Conservation (phyloP, 2,797 vertebrate species). For the Leuciscus waleckii region DNA sequence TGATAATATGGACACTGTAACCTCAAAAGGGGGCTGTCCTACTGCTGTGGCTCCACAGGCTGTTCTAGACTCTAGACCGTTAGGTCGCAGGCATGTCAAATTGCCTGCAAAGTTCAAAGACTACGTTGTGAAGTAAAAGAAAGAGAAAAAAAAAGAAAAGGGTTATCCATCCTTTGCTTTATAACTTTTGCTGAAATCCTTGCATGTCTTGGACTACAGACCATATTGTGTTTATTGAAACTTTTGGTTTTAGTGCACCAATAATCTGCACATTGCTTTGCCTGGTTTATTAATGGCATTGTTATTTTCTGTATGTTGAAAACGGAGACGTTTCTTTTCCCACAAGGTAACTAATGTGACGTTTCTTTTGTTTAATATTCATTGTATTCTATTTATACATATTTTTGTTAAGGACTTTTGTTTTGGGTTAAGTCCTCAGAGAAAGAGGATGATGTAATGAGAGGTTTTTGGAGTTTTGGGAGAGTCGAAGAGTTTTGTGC, state of each 20-base stretch:
- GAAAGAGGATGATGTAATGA: too few species aligned
- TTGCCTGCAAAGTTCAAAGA: slow-evolving; percentile 13
- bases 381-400: not conserved
- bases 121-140: not conserved
- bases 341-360: not conserved
- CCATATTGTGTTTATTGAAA: not conserved
- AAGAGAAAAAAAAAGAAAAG: not conserved
- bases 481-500: too few species aligned
- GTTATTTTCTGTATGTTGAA: not conserved
- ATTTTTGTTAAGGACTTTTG: not conserved
- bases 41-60: not conserved
- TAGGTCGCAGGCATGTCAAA: slow-evolving; percentile 9
- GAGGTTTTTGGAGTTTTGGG: too few species aligned
- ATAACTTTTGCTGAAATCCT: too few species aligned
- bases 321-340: not conserved
- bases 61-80: not conserved
- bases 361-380: not conserved
- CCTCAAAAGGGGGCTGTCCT: not conserved
- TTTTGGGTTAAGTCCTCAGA: too few species aligned
- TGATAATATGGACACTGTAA: not conserved
- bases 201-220: too few species aligned
- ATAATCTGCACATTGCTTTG: not conserved
- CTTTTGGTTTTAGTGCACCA: not conserved
- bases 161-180: too few species aligned
- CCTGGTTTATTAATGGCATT: not conserved